Conservation (phyloP, 1,140 invertebrate genomes). For the Formica selysi region DNA sequence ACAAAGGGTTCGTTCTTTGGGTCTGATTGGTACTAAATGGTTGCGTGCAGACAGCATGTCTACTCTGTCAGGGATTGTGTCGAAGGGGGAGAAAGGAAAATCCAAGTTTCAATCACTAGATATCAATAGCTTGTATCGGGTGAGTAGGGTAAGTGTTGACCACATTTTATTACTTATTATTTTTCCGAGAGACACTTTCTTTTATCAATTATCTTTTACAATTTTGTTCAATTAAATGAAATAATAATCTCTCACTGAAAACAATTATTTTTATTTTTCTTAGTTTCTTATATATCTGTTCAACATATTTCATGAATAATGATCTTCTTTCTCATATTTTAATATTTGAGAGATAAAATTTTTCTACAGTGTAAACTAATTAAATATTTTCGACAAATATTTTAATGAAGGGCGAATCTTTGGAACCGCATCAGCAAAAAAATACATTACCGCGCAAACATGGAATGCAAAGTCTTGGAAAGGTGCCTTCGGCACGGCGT, state of each 20-base stretch:
- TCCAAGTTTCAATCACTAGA: slow-evolving; percentile 98
- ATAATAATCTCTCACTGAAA: neutral
- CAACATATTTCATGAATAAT: neutral
- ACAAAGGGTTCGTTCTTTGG: slow-evolving; percentile 93
- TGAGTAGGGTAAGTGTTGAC: slow-evolving; percentile 92
- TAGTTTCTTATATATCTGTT: neutral
- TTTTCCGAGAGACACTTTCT: neutral
- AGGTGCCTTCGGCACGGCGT: slow-evolving; percentile 97
- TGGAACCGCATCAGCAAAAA: slow-evolving; percentile 94
- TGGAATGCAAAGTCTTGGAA: slow-evolving; percentile 99
- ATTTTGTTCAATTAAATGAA: neutral
- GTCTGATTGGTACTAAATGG: slow-evolving; percentile 93
- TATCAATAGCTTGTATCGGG: slow-evolving; percentile 98
- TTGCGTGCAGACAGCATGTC: slow-evolving; percentile 95
- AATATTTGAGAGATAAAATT: neutral
- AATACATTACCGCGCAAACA: slow-evolving; percentile 96
- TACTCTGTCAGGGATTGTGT: slow-evolving; percentile 93
- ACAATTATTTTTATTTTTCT: neutral
- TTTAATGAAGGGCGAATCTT: slow-evolving; percentile 92
- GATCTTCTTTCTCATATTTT: neutral
- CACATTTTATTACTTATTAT: slow-evolving; percentile 51
- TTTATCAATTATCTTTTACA: neutral
- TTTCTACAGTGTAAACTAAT: neutral
- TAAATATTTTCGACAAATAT: neutral
- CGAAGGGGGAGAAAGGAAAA: slow-evolving; percentile 97